Evolutionary conservation across 2,113 vertebrate species (phyloP).

Genomic region (Eudyptes chrysolophus): DNA sequence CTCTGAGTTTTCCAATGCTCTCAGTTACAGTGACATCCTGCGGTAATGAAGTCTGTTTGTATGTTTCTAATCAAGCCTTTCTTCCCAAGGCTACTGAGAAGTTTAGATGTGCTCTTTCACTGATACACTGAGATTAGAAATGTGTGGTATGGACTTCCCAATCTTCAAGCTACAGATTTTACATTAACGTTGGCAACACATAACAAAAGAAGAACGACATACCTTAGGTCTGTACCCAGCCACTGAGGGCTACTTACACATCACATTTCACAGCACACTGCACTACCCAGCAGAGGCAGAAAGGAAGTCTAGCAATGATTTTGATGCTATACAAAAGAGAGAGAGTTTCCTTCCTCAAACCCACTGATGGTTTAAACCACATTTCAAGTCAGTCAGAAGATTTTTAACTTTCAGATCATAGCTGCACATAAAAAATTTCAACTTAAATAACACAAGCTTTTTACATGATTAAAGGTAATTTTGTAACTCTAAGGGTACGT

Average conservation of each 20-base stretch:
- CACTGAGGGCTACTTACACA: not conserved
- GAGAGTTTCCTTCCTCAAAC: not conserved
- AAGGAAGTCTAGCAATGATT: not conserved
- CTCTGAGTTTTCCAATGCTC: not conserved
- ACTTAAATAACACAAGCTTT: not conserved
- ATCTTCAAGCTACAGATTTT: not conserved
- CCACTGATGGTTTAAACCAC: not conserved
- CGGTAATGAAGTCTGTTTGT: not conserved
- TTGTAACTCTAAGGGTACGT: not conserved
- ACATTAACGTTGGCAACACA: accelerated
- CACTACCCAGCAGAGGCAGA: not conserved
- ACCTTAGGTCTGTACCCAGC: not conserved
- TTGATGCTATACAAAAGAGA: not conserved
- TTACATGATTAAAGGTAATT: not conserved
- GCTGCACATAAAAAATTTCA: not conserved
- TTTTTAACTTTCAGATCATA: not conserved
- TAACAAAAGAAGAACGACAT: not conserved
- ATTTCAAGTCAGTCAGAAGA: not conserved
- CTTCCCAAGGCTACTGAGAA: not conserved
- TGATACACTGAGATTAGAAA: not conserved
- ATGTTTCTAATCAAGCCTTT: not conserved
- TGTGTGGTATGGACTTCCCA: not conserved
- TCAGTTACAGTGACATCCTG: not conserved
- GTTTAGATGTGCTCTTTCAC: not conserved
- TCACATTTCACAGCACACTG: not conserved